Evolutionary conservation across 2,888 invertebrate species (phyloP).

Genomic region (Lottia gigantea): DNA sequence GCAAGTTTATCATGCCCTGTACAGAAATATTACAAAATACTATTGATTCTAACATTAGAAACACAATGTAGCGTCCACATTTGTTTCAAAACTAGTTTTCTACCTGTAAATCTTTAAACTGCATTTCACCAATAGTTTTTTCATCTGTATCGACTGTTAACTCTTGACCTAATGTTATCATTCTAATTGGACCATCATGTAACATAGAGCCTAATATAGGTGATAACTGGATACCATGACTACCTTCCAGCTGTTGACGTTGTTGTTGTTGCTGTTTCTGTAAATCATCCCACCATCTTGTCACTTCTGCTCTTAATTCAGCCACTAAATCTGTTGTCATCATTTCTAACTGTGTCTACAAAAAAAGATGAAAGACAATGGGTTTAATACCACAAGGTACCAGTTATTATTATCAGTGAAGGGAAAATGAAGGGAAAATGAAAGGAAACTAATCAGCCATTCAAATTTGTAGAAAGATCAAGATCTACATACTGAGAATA

Average conservation of each 20-base stretch:
- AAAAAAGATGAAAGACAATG: too few relatives aligned
- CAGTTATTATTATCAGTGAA: too few relatives aligned
- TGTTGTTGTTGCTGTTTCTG: conserved; percentile 61
- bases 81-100: conserved; percentile 5
- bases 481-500: too few relatives aligned
- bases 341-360: conserved; percentile 79
- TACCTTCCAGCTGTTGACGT: conserved; percentile 45
- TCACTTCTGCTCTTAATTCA: conserved; percentile 91
- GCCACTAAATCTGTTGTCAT: conserved; percentile 89
- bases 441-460: too few relatives aligned
- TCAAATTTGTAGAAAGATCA: too few relatives aligned
- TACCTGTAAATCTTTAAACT: conserved; percentile 92
- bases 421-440: too few relatives aligned
- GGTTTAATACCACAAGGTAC: background rate
- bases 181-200: conserved; percentile 86
- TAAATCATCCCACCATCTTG: conserved; percentile 88
- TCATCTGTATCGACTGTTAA: conserved; percentile 92
- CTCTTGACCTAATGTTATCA: conserved; percentile 91
- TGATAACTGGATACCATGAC: conserved; percentile 55
- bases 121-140: conserved; percentile 88
- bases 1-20: too few relatives aligned
- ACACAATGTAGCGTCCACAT: too few relatives aligned
- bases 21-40: too few relatives aligned
- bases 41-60: too few relatives aligned
- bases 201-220: conserved; percentile 78